phyloP scores from a whole-genome alignment of 92 coral and sea anemone species.

The Porites divaricata region DNA sequence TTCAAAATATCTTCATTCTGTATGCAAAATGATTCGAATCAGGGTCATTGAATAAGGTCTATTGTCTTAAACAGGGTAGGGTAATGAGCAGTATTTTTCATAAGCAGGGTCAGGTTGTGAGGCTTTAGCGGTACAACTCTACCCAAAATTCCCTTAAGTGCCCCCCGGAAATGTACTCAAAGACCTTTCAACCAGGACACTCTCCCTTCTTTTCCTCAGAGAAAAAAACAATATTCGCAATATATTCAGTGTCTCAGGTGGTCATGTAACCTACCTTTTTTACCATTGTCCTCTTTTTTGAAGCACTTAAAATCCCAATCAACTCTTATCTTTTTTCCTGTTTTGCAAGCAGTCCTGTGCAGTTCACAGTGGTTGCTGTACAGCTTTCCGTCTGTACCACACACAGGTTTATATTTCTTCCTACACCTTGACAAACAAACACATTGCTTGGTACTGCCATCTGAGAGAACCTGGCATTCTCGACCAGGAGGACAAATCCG shows the following conservation, averaged over 20 bases:
- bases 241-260: background rate
- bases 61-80: too few species aligned
- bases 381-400: slow-evolving; percentile 66
- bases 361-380: slow-evolving; percentile 75
- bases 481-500: slow-evolving; percentile 63
- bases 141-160: too few species aligned
- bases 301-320: slow-evolving; percentile 58
- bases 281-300: background rate
- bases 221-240: too few species aligned
- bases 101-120: too few species aligned
- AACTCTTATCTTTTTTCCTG: slow-evolving; percentile 56
- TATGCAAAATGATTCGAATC: too few species aligned
- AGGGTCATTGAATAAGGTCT: too few species aligned
- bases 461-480: slow-evolving; percentile 42
- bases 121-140: too few species aligned
- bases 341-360: slow-evolving; percentile 65
- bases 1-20: too few species aligned
- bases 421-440: slow-evolving; percentile 61
- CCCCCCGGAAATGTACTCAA: too few species aligned
- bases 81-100: too few species aligned
- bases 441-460: slow-evolving; percentile 44
- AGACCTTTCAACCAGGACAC: background rate
- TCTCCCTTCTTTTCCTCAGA: background rate
- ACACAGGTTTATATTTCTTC: slow-evolving; percentile 63
- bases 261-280: slow-evolving; percentile 11